Evolutionary conservation across 2,113 vertebrate species (phyloP), one percentile per base, ranked within the genome.

Genomic region (Hemiscyllium ocellatum): DNA sequence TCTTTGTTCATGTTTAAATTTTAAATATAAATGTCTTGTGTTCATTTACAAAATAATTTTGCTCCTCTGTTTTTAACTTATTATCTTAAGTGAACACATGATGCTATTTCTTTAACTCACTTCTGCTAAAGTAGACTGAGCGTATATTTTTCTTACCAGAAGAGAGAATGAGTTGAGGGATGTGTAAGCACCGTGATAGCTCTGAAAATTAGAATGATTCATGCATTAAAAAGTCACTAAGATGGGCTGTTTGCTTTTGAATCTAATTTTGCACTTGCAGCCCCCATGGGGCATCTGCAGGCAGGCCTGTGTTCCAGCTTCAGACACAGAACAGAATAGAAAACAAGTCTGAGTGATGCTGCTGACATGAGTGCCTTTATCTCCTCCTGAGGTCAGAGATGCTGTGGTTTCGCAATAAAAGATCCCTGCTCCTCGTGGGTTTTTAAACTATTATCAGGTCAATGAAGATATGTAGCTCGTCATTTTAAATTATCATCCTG

Each of bases 401-500:
- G 42, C 42, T 95, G 42, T 42, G 42, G 94, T 47, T 76, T 68
- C 72, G 94, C 68, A 95, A 95, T 95, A 52, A 72, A 95, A 95
- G 56, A 76, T 76, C 94, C 68, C 94, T 95, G 68, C 93, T 70
- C 68, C 68, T 95, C 50, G 22, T 95, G 69, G 94, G 68, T 42
- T 72, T 72, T 95, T 52, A 95, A 95, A 95, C 94, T 42, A 95
- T 95, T 95, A 95, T 47, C 94, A 72, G 94, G 94, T 95, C 94
- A 95, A 76, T 76, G 94, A 95, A 95, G 94, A 95, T 95, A 76
- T 72, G 72, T 95, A 76, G 69, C 37, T 33, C 47, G 68, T 95
- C 94, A 76, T 95, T 95, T 76, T 72, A 95, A 95, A 95, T 95
- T 72, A 72, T 72, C 69, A 72, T 76, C 69, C 94, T 69, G 13